Evolutionary conservation across 1,140 invertebrate species (phyloP), one percentile per base, ranked within the genome.

Genomic region (Calephelis virginiensis): DNA sequence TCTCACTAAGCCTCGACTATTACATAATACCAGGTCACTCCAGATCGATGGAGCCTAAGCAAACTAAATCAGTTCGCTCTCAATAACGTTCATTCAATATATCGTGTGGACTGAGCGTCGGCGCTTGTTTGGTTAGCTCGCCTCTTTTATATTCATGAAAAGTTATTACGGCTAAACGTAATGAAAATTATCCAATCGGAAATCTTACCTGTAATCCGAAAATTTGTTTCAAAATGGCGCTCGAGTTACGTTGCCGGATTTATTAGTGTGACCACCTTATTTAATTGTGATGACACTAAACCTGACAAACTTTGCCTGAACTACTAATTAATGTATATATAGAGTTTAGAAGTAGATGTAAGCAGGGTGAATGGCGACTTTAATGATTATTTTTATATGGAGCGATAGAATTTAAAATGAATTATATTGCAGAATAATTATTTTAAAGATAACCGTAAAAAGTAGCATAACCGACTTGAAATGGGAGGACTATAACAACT

Each of bases 91-190:
- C 66, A 60, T 60, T 67, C 53, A 56, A 56, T 56, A 73, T 72
- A 69, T 69, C 70, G 61, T 72, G 71, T 72, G 64, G 64, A 67
- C 63, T 64, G 68, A 73, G 68, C 46, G 40, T 45, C 46, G 45
- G 46, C 48, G 46, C 50, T 73, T 59, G 70, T 72, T 72, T 75
- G 71, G 64, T 61, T 12, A 59, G 56, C 14, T 37, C 28, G 43
- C 66, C 59, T 66, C 63, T 66, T 76, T 73, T 71, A 71, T 76
- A 76, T 76, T 76, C 74, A 76, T 76, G 74, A 49, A 73, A 70
- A 68, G 65, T 68, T 71, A 47, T 63, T 60, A 59, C 50, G 60
- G 49, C 43, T 50, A 38, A 60, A 61, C 48, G 64, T 70, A 70
- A 70, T 66, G 65, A 64, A 53, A 38, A 56, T 63, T 40, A 28